Percentiles rank a stretch among this genome's conserved stretches.
phyloP scores from a whole-genome alignment of 92 coral and sea anemone genomes.

The Siderastrea siderea region DNA sequence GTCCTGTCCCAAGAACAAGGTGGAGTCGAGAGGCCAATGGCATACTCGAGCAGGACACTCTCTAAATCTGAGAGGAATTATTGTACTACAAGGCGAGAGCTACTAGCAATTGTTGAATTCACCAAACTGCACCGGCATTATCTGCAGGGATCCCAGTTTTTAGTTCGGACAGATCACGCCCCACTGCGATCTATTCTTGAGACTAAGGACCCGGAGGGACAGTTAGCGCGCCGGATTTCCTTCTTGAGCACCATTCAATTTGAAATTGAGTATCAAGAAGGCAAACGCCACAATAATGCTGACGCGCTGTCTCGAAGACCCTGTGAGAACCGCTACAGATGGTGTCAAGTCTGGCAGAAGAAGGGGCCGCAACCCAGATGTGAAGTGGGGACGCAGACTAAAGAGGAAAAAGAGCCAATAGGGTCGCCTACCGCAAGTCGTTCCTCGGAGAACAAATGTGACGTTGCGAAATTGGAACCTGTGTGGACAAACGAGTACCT shows the following conservation, averaged over 20 bases:
- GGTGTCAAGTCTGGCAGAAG: constrained; percentile 38
- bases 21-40: constrained; percentile 49
- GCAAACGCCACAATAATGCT: constrained; percentile 47
- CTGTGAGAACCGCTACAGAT: constrained; percentile 56
- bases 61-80: constrained; percentile 57
- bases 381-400: not conserved
- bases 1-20: constrained; percentile 63
- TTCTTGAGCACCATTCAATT: constrained; percentile 42
- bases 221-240: constrained; percentile 64
- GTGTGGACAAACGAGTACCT: constrained; percentile 45
- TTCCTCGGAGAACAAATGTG: constrained; percentile 1
- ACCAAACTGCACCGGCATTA: constrained; percentile 43
- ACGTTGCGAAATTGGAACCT: constrained; percentile 45
- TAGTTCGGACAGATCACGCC: constrained; percentile 68
- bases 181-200: constrained; percentile 57
- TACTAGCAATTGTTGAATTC: constrained; percentile 50
- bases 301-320: constrained; percentile 68
- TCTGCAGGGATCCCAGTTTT: constrained; percentile 44
- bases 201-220: constrained; percentile 71
- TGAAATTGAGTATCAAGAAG: constrained; percentile 43
- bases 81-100: constrained; percentile 50
- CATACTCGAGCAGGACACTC: constrained; percentile 47
- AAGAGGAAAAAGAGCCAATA: not conserved
- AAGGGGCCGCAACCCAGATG: not conserved
- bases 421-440: not conserved